Percentiles rank a stretch among this genome's conserved stretches.
phyloP scores from a whole-genome alignment of 2,113 vertebrate species.

The Phrynocephalus versicolor region DNA sequence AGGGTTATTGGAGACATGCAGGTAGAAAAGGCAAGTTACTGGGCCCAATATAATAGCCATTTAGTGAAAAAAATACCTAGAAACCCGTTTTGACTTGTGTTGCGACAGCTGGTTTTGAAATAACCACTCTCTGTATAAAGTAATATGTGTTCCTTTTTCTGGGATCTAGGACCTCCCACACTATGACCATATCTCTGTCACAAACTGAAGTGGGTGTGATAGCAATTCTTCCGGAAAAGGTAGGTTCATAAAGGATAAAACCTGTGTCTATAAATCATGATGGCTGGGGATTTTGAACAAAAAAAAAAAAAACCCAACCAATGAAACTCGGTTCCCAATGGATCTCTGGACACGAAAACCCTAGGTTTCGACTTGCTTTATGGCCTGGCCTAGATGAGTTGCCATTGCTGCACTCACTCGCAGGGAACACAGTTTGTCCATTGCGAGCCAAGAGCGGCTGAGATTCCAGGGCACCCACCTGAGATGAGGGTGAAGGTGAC shows the following conservation, averaged over 20 bases:
- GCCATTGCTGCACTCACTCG: neutral
- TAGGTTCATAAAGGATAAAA: no score
- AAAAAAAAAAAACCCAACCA: no score
- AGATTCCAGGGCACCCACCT: conserved; percentile 65
- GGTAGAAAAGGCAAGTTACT: neutral
- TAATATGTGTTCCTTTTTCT: neutral
- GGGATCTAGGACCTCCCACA: neutral
- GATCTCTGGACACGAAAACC: no score
- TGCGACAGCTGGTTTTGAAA: neutral
- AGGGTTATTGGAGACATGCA: neutral
- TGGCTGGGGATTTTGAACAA: no score
- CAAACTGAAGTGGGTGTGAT: neutral
- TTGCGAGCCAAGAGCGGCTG: no score
- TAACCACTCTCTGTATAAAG: neutral
- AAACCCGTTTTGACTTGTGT: neutral
- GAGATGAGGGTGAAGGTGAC: conserved; percentile 94
- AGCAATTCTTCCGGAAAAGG: neutral
- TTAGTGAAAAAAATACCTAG: neutral
- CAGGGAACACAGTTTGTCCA: neutral
- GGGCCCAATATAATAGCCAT: neutral
- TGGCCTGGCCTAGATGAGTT: neutral
- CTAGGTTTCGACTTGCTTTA: neutral
- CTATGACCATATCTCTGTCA: neutral
- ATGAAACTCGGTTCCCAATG: no score
- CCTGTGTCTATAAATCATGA: no score